These are phyloP conservation scores for Leptocoma aspasia DNA, from an alignment of 2,113 vertebrate genomes.

Conservation along the genomic window DNA sequence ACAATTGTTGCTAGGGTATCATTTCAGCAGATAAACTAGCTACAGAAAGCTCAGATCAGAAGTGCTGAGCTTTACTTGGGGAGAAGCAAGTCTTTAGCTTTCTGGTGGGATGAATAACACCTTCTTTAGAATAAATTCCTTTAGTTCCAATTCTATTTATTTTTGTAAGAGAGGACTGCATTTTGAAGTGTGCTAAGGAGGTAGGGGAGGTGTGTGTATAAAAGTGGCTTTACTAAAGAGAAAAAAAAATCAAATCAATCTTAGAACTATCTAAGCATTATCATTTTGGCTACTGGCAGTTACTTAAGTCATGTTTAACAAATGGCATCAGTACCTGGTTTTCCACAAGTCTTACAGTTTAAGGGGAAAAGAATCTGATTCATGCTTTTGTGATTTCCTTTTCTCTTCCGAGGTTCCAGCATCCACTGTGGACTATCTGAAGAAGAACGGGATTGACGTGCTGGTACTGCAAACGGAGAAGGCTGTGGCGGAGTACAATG, in stretches of 20 bases:
- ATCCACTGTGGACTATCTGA: constrained; percentile 85
- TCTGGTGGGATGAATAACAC: neutral
- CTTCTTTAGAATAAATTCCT: neutral
- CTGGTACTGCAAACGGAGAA: constrained; percentile 86
- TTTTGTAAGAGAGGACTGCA: neutral
- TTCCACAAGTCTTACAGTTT: neutral
- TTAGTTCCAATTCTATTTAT: neutral
- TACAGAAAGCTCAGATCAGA: neutral
- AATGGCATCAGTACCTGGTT: neutral
- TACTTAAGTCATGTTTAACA: neutral
- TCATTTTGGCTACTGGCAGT: neutral
- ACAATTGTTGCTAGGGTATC: neutral
- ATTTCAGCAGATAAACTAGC: neutral
- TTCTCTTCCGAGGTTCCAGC: constrained; percentile 78
- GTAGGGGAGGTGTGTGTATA: neutral
- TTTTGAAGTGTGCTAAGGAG: neutral
- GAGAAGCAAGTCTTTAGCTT: neutral
- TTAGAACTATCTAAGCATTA: neutral
- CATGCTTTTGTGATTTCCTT: neutral
- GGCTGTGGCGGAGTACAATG: constrained; percentile 89
- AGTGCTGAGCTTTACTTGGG: neutral
- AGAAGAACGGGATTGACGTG: constrained; percentile 80
- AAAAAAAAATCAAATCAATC: neutral
- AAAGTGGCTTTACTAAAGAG: neutral
- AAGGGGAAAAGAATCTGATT: neutral